Percentiles rank a stretch among this genome's conserved stretches.
Evolutionary conservation across 2,797 vertebrate species (phyloP).

Genomic region (Triplophysa bombifrons): DNA sequence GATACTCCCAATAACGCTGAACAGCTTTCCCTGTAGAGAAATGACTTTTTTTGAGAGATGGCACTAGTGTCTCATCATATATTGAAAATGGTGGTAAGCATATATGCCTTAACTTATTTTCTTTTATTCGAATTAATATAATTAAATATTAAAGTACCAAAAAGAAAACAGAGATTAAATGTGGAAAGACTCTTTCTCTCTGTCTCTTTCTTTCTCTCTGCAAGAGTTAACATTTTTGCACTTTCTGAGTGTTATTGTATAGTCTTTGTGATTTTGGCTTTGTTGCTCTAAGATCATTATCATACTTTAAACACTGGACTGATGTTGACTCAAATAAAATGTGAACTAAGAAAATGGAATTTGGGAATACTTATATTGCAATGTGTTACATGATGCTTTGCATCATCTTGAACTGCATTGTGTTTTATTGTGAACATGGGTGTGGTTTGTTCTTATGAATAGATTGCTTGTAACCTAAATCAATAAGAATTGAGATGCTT

Average conservation of each 20-base stretch:
- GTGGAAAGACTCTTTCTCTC: neutral
- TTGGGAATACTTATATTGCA: constrained; percentile 30
- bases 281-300: constrained; percentile 15
- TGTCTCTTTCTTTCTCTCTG: neutral
- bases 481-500: constrained; percentile 10
- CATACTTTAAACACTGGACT: constrained; percentile 6
- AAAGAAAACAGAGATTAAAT: neutral
- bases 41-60: no score
- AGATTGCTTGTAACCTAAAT: neutral
- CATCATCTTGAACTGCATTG: neutral
- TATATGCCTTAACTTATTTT: neutral
- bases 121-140: neutral
- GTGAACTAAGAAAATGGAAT: neutral
- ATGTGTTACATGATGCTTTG: constrained; percentile 12
- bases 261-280: constrained; percentile 13
- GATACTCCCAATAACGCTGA: neutral
- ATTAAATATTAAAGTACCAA: neutral
- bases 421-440: constrained; percentile 15
- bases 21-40: no score
- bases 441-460: constrained; percentile 19
- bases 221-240: constrained; percentile 3
- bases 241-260: neutral
- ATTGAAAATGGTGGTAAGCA: neutral
- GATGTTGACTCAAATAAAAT: constrained; percentile 24
- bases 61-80: neutral